A percentile compares a stretch with the other conserved stretches of the same genome.
Conservation (phyloP, 2,797 vertebrate species). For the Vultur gryphus region DNA sequence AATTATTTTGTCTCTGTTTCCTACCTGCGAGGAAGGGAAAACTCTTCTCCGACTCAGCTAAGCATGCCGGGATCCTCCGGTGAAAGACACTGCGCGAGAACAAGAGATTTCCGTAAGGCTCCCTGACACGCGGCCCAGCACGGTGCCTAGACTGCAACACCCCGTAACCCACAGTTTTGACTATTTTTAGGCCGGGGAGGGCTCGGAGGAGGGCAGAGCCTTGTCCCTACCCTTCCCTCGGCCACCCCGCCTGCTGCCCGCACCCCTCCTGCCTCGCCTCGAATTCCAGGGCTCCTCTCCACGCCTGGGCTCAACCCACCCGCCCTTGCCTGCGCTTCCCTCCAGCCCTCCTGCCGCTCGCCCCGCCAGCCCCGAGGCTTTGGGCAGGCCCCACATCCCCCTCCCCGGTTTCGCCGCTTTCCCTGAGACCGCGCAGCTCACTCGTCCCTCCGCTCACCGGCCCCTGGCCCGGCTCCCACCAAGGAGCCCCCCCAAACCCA, state of each 20-base stretch:
- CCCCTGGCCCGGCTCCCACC: background rate
- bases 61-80: background rate
- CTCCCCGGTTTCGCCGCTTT: background rate
- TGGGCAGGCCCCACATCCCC: no score
- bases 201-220: background rate
- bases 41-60: background rate
- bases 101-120: background rate
- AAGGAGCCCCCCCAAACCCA: background rate
- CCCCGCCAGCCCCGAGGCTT: background rate
- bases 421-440: fast-evolving
- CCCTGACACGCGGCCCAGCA: background rate
- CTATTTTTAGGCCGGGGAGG: background rate
- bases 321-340: background rate
- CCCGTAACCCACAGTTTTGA: background rate
- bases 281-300: background rate
- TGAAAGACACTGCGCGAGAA: background rate
- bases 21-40: background rate
- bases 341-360: background rate
- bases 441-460: background rate
- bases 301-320: background rate
- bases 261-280: background rate
- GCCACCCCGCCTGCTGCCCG: background rate
- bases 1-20: background rate
- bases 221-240: background rate
- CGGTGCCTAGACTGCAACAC: background rate